A percentile compares a stretch with the other conserved stretches of the same genome.
Evolutionary conservation across 2,113 vertebrate species (phyloP).

Genomic region (Pelobates fuscus): DNA sequence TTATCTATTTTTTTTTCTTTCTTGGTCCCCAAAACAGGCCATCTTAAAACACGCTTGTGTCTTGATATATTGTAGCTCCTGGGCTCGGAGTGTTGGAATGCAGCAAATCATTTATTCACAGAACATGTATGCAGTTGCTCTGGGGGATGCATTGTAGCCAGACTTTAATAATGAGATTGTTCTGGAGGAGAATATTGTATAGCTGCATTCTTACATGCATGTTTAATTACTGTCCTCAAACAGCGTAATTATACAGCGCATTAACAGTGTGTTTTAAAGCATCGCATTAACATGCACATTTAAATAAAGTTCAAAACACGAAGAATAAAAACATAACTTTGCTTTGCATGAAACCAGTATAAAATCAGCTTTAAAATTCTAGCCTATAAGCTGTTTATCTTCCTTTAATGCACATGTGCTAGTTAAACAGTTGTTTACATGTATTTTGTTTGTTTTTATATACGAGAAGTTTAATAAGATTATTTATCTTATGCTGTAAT

Average conservation of each 20-base stretch:
- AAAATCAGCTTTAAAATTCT: neutral
- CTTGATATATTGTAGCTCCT: neutral
- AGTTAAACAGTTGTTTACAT: neutral
- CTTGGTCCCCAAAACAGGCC: slow-evolving; percentile 15
- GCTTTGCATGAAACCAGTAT: neutral
- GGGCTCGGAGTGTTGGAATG: neutral
- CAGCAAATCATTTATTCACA: slow-evolving; percentile 11
- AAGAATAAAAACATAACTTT: neutral
- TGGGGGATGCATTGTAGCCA: neutral
- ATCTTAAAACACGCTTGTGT: neutral
- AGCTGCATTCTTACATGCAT: slow-evolving; percentile 10
- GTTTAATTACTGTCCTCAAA: slow-evolving; percentile 11
- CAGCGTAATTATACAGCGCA: slow-evolving; percentile 3
- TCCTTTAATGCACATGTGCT: neutral
- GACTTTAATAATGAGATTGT: slow-evolving; percentile 28
- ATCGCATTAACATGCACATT: slow-evolving; percentile 20
- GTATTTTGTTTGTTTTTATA: neutral
- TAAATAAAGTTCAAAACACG: neutral
- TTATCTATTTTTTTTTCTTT: neutral
- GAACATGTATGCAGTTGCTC: slow-evolving; percentile 15
- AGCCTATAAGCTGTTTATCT: neutral
- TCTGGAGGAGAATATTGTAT: slow-evolving; percentile 6
- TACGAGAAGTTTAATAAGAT: too few relatives aligned
- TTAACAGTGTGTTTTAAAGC: slow-evolving; percentile 17
- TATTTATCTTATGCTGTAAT: too few relatives aligned